Evolutionary conservation across 1,140 invertebrate species (phyloP).

Genomic region (Panonychus citri): DNA sequence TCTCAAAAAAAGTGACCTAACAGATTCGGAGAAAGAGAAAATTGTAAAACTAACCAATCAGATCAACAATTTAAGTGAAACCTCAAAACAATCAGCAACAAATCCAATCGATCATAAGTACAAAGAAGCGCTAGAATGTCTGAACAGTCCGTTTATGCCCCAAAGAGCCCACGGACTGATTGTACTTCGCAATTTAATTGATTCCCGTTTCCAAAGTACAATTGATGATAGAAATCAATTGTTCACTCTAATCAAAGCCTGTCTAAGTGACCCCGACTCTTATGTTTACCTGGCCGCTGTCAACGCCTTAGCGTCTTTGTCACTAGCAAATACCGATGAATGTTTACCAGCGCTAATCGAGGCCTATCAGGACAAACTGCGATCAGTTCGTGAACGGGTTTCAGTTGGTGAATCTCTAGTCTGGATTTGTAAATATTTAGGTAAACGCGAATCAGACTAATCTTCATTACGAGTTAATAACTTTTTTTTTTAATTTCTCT

Average conservation of each 20-base stretch:
- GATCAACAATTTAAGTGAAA: not conserved
- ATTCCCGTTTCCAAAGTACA: constrained; percentile 34
- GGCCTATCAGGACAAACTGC: constrained; percentile 28
- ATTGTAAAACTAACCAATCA: not conserved
- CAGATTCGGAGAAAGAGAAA: not conserved
- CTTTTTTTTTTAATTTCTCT: constrained; percentile 16
- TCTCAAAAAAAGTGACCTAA: not conserved
- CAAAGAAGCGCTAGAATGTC: constrained; percentile 32
- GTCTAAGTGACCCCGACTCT: constrained; percentile 50
- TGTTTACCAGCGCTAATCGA: constrained; percentile 38
- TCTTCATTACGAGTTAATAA: constrained; percentile 8
- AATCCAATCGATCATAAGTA: constrained; percentile 2
- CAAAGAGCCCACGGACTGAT: constrained; percentile 53
- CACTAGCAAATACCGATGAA: constrained; percentile 35
- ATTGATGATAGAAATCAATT: constrained; percentile 38
- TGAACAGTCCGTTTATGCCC: constrained; percentile 47
- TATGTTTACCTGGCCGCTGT: constrained; percentile 58
- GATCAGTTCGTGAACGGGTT: constrained; percentile 33
- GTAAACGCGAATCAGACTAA: constrained; percentile 24
- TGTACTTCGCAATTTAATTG: constrained; percentile 41
- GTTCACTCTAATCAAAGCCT: constrained; percentile 31
- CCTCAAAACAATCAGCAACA: not conserved
- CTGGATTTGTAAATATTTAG: constrained; percentile 40
- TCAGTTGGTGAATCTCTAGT: constrained; percentile 63
- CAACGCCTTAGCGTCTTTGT: constrained; percentile 42